These are phyloP conservation scores for Alloscopus bannaensis DNA, from an alignment of 2,888 invertebrate genomes.

Conservation along the genomic window DNA sequence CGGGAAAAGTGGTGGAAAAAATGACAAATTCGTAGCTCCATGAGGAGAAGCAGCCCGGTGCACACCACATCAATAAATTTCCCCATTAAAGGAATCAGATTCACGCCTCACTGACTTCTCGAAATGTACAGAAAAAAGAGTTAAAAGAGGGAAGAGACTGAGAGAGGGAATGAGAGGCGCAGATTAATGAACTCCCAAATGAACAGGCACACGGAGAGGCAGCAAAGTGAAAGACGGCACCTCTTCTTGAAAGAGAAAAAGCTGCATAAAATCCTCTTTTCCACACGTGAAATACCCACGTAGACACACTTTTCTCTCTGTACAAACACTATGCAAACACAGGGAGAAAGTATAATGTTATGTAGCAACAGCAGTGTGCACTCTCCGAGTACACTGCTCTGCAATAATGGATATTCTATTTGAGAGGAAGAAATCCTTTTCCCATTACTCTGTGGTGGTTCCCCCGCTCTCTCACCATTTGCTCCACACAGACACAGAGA, in stretches of 20 bases:
- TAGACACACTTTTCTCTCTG: background rate
- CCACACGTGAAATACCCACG: conserved; percentile 21
- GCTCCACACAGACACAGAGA: conserved; percentile 9
- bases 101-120: conserved; percentile 45
- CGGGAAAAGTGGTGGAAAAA: conserved; percentile 48
- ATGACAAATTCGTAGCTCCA: conserved; percentile 42
- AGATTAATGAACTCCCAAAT: conserved; percentile 58
- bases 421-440: conserved; percentile 5
- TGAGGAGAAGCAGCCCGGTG: conserved; percentile 14
- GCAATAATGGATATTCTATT: conserved; percentile 22
- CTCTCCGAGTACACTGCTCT: background rate
- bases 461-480: background rate
- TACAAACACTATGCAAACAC: background rate
- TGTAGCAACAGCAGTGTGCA: no score
- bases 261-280: conserved; percentile 46
- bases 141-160: conserved; percentile 37
- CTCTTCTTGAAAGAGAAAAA: conserved; percentile 22
- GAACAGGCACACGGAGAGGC: conserved; percentile 32
- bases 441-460: conserved; percentile 2
- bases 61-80: conserved; percentile 57
- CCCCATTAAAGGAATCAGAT: conserved; percentile 53
- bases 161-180: conserved; percentile 49
- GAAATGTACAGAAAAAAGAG: conserved; percentile 48
- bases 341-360: background rate
- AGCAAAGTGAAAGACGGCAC: conserved; percentile 2